Evolutionary conservation across 2,797 vertebrate genomes (phyloP).

Genomic region (Myiotriccus ornatus): DNA sequence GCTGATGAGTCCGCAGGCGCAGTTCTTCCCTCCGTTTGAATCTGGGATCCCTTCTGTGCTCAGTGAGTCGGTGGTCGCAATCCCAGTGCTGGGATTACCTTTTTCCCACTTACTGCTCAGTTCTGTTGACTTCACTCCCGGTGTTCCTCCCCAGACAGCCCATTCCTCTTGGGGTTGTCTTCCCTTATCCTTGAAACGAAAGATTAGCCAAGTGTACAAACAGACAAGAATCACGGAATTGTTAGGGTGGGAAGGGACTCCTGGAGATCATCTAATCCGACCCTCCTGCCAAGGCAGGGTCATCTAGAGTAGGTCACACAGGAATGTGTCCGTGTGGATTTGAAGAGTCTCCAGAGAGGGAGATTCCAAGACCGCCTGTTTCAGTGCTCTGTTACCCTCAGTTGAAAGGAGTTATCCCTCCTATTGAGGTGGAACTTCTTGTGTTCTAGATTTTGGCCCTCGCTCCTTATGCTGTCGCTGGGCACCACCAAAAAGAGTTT

Average conservation of each 20-base stretch:
- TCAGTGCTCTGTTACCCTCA: neutral
- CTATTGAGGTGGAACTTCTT: neutral
- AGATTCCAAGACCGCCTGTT: neutral
- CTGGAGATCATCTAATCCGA: neutral
- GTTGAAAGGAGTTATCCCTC: neutral
- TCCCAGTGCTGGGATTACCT: neutral
- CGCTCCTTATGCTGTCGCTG: neutral
- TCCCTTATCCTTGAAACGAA: neutral
- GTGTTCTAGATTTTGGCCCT: neutral
- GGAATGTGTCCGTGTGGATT: neutral
- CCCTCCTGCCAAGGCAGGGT: neutral
- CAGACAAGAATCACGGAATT: neutral
- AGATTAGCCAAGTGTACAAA: too few relatives aligned
- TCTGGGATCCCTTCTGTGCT: neutral
- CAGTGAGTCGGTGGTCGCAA: neutral
- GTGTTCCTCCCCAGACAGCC: neutral
- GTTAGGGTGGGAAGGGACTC: neutral
- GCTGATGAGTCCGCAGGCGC: neutral
- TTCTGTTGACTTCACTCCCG: neutral
- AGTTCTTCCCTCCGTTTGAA: neutral
- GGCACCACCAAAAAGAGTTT: neutral
- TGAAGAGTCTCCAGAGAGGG: neutral
- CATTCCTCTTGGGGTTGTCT: neutral
- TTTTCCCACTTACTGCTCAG: neutral
- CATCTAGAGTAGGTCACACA: too few relatives aligned